phyloP scores from a whole-genome alignment of 2,113 vertebrate genomes.

The Hydrolagus affinis region DNA sequence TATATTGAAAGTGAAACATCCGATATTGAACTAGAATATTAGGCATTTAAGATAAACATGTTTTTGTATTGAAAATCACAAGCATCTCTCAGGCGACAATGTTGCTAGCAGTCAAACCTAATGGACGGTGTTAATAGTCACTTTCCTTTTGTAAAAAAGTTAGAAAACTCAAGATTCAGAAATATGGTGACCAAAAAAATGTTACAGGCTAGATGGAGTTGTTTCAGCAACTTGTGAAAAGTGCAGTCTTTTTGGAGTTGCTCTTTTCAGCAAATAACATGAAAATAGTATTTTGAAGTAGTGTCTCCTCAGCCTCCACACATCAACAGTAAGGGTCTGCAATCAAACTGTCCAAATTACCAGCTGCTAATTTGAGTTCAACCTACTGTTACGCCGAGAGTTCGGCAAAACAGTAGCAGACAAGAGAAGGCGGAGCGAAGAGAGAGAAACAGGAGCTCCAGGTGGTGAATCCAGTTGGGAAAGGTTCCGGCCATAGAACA shows the following conservation, averaged over 20 bases:
- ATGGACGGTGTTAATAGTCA: too few relatives aligned
- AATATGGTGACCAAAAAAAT: too few relatives aligned
- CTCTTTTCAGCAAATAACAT: background rate
- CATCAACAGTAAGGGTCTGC: background rate
- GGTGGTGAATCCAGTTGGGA: constrained; percentile 8
- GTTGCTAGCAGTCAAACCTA: too few relatives aligned
- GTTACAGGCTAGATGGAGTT: too few relatives aligned
- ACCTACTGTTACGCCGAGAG: background rate
- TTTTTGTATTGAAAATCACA: too few relatives aligned
- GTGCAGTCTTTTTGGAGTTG: background rate
- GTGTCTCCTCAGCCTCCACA: background rate
- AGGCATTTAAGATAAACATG: too few relatives aligned
- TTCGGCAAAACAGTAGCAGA: background rate
- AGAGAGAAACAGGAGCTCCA: background rate
- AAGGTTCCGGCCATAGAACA: background rate
- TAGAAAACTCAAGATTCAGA: too few relatives aligned
- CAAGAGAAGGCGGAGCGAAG: background rate
- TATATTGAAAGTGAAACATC: too few relatives aligned
- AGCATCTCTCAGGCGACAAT: too few relatives aligned
- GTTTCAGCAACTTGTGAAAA: background rate
- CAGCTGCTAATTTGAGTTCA: background rate
- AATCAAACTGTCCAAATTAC: background rate
- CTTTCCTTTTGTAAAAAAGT: too few relatives aligned
- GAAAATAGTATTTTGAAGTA: background rate
- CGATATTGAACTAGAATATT: too few relatives aligned